phyloP scores from a whole-genome alignment of 2,888 invertebrate genomes.

The Carpatolechia fugitivella region DNA sequence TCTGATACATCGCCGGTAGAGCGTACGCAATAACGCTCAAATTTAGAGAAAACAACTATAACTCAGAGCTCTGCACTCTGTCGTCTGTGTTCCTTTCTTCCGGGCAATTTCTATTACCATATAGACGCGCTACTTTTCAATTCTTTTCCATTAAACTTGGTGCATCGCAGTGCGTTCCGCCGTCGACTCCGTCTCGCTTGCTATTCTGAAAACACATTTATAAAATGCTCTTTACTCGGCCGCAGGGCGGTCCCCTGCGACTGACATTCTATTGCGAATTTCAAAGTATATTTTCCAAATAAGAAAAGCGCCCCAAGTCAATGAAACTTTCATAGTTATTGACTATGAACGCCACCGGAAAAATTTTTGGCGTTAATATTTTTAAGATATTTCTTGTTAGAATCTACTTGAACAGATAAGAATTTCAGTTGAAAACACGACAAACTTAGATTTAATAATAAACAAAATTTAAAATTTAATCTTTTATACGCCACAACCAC shows the following conservation, averaged over 20 bases:
- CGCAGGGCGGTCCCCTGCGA: constrained; percentile 64
- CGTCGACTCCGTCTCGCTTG: constrained; percentile 33
- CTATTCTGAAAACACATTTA: constrained; percentile 67
- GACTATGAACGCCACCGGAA: constrained; percentile 30
- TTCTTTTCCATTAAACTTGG: constrained; percentile 79
- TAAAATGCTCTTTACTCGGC: constrained; percentile 75
- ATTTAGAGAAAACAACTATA: constrained; percentile 76
- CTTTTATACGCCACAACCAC: no score
- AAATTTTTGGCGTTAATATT: constrained; percentile 3
- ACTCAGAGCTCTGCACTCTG: constrained; percentile 73
- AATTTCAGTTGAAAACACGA: not conserved
- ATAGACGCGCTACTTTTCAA: constrained; percentile 79
- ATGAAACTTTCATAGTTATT: constrained; percentile 53
- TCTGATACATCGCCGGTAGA: constrained; percentile 46
- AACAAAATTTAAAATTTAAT: no score
- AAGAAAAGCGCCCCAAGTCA: constrained; percentile 58
- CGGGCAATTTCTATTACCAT: constrained; percentile 79
- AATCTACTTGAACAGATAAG: not conserved
- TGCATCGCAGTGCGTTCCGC: constrained; percentile 72
- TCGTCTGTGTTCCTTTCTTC: constrained; percentile 76
- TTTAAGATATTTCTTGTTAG: not conserved
- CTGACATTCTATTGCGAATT: constrained; percentile 73
- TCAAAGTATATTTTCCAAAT: constrained; percentile 66
- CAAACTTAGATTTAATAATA: not conserved
- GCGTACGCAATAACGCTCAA: constrained; percentile 73